phyloP scores from a whole-genome alignment of 2,113 vertebrate species.

The Andinoacara biseriatus region DNA sequence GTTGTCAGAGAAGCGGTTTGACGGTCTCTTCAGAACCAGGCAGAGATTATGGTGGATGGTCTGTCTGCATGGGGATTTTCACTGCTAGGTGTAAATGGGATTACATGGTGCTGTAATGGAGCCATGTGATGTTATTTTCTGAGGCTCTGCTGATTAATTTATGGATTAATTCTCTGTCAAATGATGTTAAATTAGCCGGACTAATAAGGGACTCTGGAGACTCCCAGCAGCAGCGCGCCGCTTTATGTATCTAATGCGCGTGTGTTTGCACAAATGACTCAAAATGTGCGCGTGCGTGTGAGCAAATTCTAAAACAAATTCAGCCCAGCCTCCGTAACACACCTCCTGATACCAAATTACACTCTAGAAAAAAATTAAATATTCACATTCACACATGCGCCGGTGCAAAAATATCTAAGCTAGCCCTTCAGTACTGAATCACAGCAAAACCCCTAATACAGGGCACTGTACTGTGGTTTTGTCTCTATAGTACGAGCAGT shows the following conservation, averaged over 20 bases:
- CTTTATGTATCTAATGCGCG: constrained; percentile 27
- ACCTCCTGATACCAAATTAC: constrained; percentile 8
- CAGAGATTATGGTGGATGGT: constrained; percentile 8
- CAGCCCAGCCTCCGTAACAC: not conserved
- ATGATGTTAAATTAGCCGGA: constrained; percentile 72
- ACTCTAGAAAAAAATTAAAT: constrained; percentile 13
- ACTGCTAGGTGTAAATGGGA: constrained; percentile 61
- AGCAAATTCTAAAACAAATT: constrained; percentile 24
- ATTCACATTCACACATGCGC: constrained; percentile 2
- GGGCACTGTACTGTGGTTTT: not conserved
- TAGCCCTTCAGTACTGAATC: constrained; percentile 16
- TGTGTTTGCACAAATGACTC: constrained; percentile 39
- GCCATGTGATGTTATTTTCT: constrained; percentile 52
- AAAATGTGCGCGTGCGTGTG: not conserved
- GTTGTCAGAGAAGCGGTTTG: not conserved
- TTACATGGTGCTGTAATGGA: constrained; percentile 53
- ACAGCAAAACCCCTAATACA: not conserved
- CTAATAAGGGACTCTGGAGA: constrained; percentile 65
- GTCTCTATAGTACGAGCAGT: constrained; percentile 21
- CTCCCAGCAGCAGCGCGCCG: constrained; percentile 28
- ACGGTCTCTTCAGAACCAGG: not conserved
- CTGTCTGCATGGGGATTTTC: constrained; percentile 33
- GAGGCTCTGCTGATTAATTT: constrained; percentile 55
- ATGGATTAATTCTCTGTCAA: constrained; percentile 66
- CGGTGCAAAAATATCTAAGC: constrained; percentile 12